Base-by-base conservation (phyloP, 2,113 vertebrate genomes). In the Trematomus loennbergii region DNA sequence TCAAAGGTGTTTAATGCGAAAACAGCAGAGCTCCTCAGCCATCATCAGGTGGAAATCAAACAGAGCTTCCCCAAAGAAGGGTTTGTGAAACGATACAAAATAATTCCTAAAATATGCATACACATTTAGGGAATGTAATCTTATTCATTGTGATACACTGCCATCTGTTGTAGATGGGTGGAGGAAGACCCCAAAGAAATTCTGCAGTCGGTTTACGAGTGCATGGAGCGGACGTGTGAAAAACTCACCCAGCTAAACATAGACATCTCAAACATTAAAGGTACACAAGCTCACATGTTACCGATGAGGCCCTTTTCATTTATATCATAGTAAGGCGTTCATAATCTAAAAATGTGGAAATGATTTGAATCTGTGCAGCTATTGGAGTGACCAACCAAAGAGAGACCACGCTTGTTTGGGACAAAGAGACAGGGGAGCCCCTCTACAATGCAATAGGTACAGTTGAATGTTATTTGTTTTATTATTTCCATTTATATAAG, bases 311-410 rank as follows among this genome's bases (percentile, higher is more conserved):
- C 25, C 0, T 58, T 29, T 29, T n/a, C 10, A 3, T 25, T 0
- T 12, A 43, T 45, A 29, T 29, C 29, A 29, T 29, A 29, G 29
- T 29, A 29, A 29, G 29, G 3, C 1, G 48, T 71, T 67, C 3
- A 40, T 3, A 0, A 13, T 63, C 18, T 46, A 40, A 8, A 65
- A 45, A n/a, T 17, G 11, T 12, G 13, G 0, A 45, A 48, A 53
- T 20, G 40, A 8, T 22, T 91, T 92, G 15, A 36, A 22, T 71
- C 87, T 86, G 83, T 90, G 75, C 68, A 99, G 98, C 97, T 63
- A 94, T 99, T 69, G 98, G 97, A 79, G 96, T 99, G 82, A 98
- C 97, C 94, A 99, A 99, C 93, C 98, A 99, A 87, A 96, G 98
- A 84, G 98, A 99, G 94, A 99, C 98, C 66, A 99, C 98, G 0